Base-by-base conservation (phyloP, 1,140 invertebrate species). In the Drosophila murphyi region DNA sequence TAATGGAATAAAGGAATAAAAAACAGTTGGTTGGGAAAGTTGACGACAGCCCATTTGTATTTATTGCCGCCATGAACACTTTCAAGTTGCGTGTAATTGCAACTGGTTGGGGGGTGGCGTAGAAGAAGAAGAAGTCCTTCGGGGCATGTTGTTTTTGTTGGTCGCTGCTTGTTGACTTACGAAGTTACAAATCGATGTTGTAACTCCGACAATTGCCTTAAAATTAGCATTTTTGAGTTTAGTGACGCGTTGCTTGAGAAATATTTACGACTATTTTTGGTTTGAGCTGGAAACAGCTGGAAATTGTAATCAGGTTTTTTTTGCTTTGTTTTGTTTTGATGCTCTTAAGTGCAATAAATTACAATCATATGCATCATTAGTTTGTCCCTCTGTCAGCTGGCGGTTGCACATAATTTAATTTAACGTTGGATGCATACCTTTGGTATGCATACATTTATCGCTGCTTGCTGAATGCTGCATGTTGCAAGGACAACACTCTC, bases 31-130 rank as follows among this genome's bases (percentile, higher is more conserved):
- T 43, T 43, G 39, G 10, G 39, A 43, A 62, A 55, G 68, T 28
- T 43, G 35, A 60, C 60, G 60, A 28, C 65, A 77, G 60, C 20
- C 61, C 41, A 60, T 72, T 78, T 63, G 76, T 62, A 32, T 43
- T 52, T 59, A 72, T 64, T 20, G 60, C n/a, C 47, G 20, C 20
- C 28, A 28, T 29, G 28, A 28, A 63, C 34, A n/a, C 39, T 43
- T 52, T n/a, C 39, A 63, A 6, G 29, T 39, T 35, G 47, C 10
- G 60, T 20, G 61, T 54, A 52, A 54, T 54, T 51, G 20, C 48
- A 45, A 39, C 39, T 20, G 51, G 28, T n/a, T n/a, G n/a, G 28
- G 35, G 6, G 29, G 31, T 12, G 39, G 57, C 37, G 39, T 43
- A 43, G 39, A n/a, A 6, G 39, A 7, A 43, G 3, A n/a, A 43